These are phyloP conservation scores for Zygothrica quintamaculata DNA, from an alignment of 2,888 invertebrate species.

Conservation along the genomic window DNA sequence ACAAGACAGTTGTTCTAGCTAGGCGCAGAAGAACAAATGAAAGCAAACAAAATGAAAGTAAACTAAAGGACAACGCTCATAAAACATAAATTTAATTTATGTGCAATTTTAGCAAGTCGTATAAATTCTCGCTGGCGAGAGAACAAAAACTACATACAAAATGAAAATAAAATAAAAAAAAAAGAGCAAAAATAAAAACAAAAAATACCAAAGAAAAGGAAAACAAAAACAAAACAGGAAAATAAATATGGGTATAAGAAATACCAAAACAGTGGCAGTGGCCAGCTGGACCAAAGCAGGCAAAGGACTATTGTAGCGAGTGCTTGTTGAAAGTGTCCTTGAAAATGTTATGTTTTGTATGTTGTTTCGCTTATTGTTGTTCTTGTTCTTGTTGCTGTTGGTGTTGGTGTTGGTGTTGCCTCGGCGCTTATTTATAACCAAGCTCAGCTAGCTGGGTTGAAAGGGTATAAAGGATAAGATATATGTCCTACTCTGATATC, in stretches of 20 bases:
- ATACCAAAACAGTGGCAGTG: slow-evolving; percentile 49
- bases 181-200: slow-evolving; percentile 10
- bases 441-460: slow-evolving; percentile 39
- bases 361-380: slow-evolving; percentile 12
- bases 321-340: slow-evolving; percentile 67
- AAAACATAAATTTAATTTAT: slow-evolving; percentile 81
- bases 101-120: slow-evolving; percentile 81
- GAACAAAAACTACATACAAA: slow-evolving; percentile 41
- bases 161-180: slow-evolving; percentile 10
- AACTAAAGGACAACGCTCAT: slow-evolving; percentile 75
- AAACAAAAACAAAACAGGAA: neutral
- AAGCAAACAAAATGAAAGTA: slow-evolving; percentile 13
- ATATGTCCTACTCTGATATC: slow-evolving; percentile 53
- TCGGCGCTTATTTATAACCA: slow-evolving; percentile 65
- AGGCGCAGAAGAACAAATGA: slow-evolving; percentile 15
- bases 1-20: neutral
- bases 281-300: slow-evolving; percentile 70
- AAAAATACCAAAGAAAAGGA: slow-evolving; percentile 13
- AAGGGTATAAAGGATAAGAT: slow-evolving; percentile 63
- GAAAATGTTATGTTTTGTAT: slow-evolving; percentile 56
- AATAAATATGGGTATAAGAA: slow-evolving; percentile 36
- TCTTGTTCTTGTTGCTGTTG: slow-evolving; percentile 33
- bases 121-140: slow-evolving; percentile 69
- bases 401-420: slow-evolving; percentile 30
- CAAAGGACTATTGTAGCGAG: slow-evolving; percentile 36